Evolutionary conservation across 2,113 vertebrate genomes (phyloP).

Genomic region (Amazona guildingii): DNA sequence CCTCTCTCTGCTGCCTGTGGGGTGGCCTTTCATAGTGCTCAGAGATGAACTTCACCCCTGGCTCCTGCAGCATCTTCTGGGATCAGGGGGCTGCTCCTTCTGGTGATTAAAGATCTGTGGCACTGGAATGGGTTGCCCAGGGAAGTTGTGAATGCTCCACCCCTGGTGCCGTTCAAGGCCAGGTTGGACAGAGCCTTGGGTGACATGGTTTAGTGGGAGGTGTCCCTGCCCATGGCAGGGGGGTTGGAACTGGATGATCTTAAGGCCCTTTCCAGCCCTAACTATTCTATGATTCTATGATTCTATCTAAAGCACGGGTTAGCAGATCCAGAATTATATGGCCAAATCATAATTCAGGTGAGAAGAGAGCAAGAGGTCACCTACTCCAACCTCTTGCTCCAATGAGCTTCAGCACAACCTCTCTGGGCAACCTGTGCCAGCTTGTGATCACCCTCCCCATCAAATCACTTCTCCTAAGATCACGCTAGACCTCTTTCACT

Average conservation of each 20-base stretch:
- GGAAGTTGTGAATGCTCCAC: too few relatives aligned
- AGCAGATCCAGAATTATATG: neutral
- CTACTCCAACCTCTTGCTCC: neutral
- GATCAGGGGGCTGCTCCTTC: neutral
- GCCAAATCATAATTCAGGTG: neutral
- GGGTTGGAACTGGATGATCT: too few relatives aligned
- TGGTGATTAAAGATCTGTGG: neutral
- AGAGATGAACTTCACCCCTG: neutral
- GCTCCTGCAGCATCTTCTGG: neutral
- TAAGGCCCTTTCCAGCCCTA: too few relatives aligned
- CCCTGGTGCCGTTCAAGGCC: too few relatives aligned
- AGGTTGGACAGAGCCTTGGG: too few relatives aligned
- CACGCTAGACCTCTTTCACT: neutral
- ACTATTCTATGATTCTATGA: too few relatives aligned
- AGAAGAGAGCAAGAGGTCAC: neutral
- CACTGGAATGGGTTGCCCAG: too few relatives aligned
- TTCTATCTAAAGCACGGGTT: neutral
- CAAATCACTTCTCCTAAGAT: neutral
- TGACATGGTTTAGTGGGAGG: too few relatives aligned
- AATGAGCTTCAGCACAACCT: neutral
- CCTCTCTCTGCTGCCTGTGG: neutral
- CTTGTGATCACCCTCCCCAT: fast-evolving
- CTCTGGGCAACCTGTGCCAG: neutral
- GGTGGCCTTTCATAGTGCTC: neutral
- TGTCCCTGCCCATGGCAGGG: too few relatives aligned